Evolutionary conservation across 2,113 vertebrate genomes (phyloP).

Genomic region (Hucho hucho): DNA sequence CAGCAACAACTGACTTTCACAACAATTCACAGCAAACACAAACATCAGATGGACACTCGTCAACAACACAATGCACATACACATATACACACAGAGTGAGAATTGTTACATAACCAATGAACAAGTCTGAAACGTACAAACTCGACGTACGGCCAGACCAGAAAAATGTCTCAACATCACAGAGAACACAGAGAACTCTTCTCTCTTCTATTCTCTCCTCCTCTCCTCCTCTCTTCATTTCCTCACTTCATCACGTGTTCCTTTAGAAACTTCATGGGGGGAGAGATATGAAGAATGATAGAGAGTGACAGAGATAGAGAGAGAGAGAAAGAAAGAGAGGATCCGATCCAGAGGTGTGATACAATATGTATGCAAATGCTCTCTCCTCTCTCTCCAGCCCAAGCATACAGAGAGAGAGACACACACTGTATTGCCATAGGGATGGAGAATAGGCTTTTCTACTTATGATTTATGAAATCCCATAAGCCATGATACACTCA

Average conservation of each 20-base stretch:
- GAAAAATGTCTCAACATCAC: no score
- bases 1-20: no score
- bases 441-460: no score
- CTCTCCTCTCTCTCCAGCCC: slow-evolving; percentile 21
- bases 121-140: no score
- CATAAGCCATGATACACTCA: slow-evolving; percentile 51
- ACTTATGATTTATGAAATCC: slow-evolving; percentile 47
- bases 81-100: no score
- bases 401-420: neutral
- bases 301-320: slow-evolving; percentile 21
- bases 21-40: no score
- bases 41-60: no score
- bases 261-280: slow-evolving; percentile 38
- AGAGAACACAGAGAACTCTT: neutral
- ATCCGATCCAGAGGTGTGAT: slow-evolving; percentile 63
- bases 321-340: slow-evolving; percentile 6
- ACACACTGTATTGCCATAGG: no score
- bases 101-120: no score
- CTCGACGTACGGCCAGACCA: no score
- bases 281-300: slow-evolving; percentile 7
- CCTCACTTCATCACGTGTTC: slow-evolving; percentile 46
- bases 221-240: slow-evolving; percentile 23
- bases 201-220: neutral
- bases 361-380: slow-evolving; percentile 79
- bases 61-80: neutral